Percentiles rank a stretch among this genome's conserved stretches.
These are phyloP conservation scores for Apamea monoglypha DNA, from an alignment of 2,888 invertebrate species.

Conservation along the genomic window DNA sequence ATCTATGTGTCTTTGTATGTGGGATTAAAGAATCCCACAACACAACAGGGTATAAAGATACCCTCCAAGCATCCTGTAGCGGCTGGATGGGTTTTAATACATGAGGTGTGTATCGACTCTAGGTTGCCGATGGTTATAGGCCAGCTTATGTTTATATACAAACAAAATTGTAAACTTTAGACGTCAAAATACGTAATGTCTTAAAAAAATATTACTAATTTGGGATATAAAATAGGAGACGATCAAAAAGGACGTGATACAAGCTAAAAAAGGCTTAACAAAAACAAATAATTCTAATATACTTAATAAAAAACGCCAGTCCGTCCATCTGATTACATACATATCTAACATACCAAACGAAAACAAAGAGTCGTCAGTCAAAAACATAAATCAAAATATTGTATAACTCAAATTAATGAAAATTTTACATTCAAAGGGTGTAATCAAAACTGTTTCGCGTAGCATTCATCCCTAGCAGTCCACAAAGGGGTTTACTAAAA, in stretches of 20 bases:
- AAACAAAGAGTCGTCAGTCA: not conserved
- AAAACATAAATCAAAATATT: not conserved
- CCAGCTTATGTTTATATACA: not conserved
- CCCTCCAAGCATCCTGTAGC: not conserved
- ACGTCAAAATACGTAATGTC: not conserved
- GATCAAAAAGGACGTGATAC: not conserved
- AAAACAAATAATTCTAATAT: not conserved
- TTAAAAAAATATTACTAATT: not conserved
- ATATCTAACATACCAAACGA: not conserved
- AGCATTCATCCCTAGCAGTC: not conserved
- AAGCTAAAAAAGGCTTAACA: not conserved
- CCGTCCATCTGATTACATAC: not conserved
- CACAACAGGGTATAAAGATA: too few relatives aligned
- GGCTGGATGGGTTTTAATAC: not conserved
- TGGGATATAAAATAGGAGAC: not conserved
- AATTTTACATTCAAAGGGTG: constrained; percentile 3
- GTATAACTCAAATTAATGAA: not conserved
- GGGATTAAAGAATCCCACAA: too few relatives aligned
- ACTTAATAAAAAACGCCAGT: not conserved
- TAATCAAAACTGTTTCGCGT: constrained; percentile 6
- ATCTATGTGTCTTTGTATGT: not conserved
- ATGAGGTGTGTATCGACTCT: not conserved
- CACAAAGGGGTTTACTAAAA: not conserved
- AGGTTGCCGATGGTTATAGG: not conserved
- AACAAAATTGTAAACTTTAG: not conserved